Evolutionary conservation across 2,113 vertebrate genomes (phyloP), one percentile per base, ranked within the genome.

Genomic region (Pampusana beccarii): DNA sequence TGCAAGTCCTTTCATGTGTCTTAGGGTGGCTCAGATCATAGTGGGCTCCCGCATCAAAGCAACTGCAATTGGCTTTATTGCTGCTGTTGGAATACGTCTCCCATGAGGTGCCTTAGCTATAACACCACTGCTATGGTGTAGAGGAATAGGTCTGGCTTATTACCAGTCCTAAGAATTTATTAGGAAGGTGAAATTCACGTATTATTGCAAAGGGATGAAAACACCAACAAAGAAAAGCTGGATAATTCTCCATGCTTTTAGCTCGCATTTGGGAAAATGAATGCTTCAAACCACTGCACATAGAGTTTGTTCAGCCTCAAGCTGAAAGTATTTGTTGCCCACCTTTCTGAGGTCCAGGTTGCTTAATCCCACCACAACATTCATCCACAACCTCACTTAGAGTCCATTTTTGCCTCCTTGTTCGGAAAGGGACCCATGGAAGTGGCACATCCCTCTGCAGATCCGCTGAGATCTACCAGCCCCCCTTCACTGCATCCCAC

Each of bases 1-100:
- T 53, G 33, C 6, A 53, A 57, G 64, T 26, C 24, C 14, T 80
- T 90, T 65, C 33, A 61, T 54, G 40, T 50, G 11, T 58, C 46
- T 50, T 20, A 78, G 24, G 1, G 14, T 56, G 56, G 42, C 67
- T 65, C 34, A 70, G 50, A 60, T 53, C n/a, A 21, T 14, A 25
- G 34, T 5, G 34, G 61, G 12, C 21, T 90, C 17, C 31, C 75
- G 28, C 5, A 1, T 51, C 0, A 0, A 67, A 36, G 34, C 19
- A 79, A 40, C 18, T n/a, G 36, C 38, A 25, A 9, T 12, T 78
- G 70, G 29, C 31, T 67, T 48, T 69, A 24, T 69, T 81, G 33
- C 34, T 78, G 56, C 46, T n/a, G 16, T 16, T 79, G 38, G 38
- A 34, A 2, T 2, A 24, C 16, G 16, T 38, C 34, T 80, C 29